phyloP scores from a whole-genome alignment of 2,113 vertebrate species.

The Eudorcas thomsonii region DNA sequence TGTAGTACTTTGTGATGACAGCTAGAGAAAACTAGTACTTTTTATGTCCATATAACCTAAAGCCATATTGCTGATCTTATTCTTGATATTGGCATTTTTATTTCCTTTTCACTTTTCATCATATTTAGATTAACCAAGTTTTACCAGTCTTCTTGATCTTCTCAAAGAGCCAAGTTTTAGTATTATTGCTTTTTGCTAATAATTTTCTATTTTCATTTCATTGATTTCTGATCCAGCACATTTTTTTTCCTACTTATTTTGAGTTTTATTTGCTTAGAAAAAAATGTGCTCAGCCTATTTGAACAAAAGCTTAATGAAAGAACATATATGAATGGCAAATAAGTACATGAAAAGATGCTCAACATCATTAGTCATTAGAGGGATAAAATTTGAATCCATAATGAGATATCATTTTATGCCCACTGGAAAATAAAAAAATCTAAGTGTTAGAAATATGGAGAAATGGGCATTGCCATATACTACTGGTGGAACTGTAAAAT shows the following conservation, averaged over 20 bases:
- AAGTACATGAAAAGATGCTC: background rate
- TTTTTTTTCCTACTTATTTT: background rate
- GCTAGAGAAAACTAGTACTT: background rate
- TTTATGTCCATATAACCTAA: background rate
- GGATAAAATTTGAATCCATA: background rate
- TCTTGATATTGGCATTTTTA: background rate
- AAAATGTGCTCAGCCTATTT: background rate
- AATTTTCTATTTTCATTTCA: constrained; percentile 6
- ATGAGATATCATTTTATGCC: background rate
- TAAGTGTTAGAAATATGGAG: background rate
- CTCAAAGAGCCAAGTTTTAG: background rate
- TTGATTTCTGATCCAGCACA: background rate
- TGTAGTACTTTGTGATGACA: background rate
- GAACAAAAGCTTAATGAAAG: background rate
- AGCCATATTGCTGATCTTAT: background rate
- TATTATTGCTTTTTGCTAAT: background rate
- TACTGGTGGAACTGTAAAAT: background rate
- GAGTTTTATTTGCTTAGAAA: background rate
- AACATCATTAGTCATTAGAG: background rate
- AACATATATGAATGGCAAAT: background rate
- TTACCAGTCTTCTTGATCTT: background rate
- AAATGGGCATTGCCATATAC: background rate
- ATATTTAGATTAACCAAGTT: background rate
- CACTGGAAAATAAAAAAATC: background rate
- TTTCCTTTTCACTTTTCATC: background rate